Base-by-base conservation (phyloP, 1,140 invertebrate species). In the Epicauta chinensis region DNA sequence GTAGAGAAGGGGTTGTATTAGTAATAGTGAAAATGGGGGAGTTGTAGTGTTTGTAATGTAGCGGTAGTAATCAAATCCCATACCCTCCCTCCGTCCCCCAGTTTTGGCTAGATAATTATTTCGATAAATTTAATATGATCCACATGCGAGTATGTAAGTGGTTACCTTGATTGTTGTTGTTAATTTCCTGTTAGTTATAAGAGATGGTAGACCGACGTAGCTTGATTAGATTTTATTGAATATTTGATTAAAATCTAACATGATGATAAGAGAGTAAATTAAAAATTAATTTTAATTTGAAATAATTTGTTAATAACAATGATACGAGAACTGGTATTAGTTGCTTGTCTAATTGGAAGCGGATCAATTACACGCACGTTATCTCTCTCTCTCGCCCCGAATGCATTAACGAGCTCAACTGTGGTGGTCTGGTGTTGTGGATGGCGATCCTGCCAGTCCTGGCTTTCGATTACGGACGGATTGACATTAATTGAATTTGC, bases 111-210 rank as follows among this genome's bases (percentile, higher is more conserved):
- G 62, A 62, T 62, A 64, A 64, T 64, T 64, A 64, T 64, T 62
- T 60, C 57, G 60, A 62, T 64, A 62, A 64, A 64, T 64, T 64
- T 64, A 62, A 62, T 64, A 64, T 64, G 62, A 64, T 64, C 55
- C 53, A n/a, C n/a, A 49, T 54, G 51, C 45, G 56, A 52, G 43
- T 58, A 54, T 53, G 56, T 58, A 58, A 55, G 59, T 56, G 56
- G 59, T 61, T 61, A 63, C 61, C 59, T 63, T 61, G 59, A 63
- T 63, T 63, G 61, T 63, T 63, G 61, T 63, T 63, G 59, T 63
- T 63, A 63, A 63, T 63, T 63, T 63, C 61, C 61, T 62, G 51
- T 34, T 23, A 23, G 23, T 23, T 58, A 54, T 47, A 58, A 58
- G 54, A 54, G 54, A 44, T 54, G 52, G 49, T 40, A 52, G 43